Evolutionary conservation across 2,888 invertebrate species (phyloP).

Genomic region (Unio pictorum): DNA sequence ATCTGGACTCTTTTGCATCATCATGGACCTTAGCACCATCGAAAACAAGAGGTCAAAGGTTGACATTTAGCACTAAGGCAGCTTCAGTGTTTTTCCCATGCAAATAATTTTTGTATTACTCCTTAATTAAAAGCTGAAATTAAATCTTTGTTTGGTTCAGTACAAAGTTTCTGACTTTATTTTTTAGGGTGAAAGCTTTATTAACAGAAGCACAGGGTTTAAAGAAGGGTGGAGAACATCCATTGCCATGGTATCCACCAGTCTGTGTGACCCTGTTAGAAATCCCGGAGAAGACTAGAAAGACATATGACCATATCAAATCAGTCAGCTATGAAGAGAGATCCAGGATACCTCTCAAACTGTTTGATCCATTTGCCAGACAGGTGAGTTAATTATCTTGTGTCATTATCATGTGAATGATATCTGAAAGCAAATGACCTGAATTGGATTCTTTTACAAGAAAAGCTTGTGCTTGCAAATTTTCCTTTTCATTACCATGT

Average conservation of each 20-base stretch:
- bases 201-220: constrained; percentile 79
- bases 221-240: constrained; percentile 77
- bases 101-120: too few relatives aligned
- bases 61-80: too few relatives aligned
- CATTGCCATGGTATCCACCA: constrained; percentile 86
- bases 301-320: constrained; percentile 65
- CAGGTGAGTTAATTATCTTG: constrained; percentile 40
- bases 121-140: too few relatives aligned
- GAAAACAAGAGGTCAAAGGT: too few relatives aligned
- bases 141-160: too few relatives aligned
- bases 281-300: constrained; percentile 55
- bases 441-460: not conserved
- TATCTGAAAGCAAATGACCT: not conserved
- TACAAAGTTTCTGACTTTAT: constrained; percentile 3
- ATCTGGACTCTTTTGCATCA: too few relatives aligned
- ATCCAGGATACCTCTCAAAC: constrained; percentile 61
- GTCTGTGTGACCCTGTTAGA: constrained; percentile 74
- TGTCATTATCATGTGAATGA: not conserved
- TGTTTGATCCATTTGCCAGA: constrained; percentile 62
- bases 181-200: constrained; percentile 71
- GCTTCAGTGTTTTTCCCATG: too few relatives aligned
- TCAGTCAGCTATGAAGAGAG: constrained; percentile 61
- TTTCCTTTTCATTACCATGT: not conserved
- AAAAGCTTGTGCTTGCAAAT: not conserved
- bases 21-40: too few relatives aligned